A percentile compares a stretch with the other conserved stretches of the same genome.
Evolutionary conservation across 2,797 vertebrate genomes (phyloP).

Genomic region (Catamblyrhynchus diadema): DNA sequence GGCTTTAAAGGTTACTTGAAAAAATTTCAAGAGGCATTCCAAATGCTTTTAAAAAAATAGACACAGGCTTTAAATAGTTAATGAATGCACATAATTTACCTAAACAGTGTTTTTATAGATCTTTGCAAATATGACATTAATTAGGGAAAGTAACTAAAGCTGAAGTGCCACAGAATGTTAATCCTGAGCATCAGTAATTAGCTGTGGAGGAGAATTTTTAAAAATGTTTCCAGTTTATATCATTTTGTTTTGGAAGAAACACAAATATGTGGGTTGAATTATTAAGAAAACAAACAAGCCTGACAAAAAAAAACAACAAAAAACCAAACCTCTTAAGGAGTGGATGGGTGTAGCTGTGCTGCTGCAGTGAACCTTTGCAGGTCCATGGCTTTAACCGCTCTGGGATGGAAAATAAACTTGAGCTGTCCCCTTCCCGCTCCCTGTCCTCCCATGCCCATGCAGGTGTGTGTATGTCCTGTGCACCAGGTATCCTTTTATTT

Average conservation of each 20-base stretch:
- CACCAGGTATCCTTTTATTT: not conserved
- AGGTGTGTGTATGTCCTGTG: not conserved
- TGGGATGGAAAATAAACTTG: not conserved
- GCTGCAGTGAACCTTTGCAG: not conserved
- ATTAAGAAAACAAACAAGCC: constrained; percentile 22
- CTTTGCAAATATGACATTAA: constrained; percentile 68
- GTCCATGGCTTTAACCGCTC: not conserved
- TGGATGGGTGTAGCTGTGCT: not conserved
- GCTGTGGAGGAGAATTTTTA: constrained; percentile 31
- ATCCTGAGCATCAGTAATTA: constrained; percentile 62
- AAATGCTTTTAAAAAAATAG: not conserved
- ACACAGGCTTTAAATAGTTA: constrained; percentile 27
- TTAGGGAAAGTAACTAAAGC: constrained; percentile 64
- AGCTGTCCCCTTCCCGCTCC: accelerated
- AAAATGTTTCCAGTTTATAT: constrained; percentile 50
- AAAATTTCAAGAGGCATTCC: not conserved
- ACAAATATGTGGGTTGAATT: constrained; percentile 27
- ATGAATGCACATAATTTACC: constrained; percentile 48
- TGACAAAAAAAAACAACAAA: not conserved
- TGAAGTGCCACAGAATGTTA: constrained; percentile 64
- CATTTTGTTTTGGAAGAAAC: constrained; percentile 55
- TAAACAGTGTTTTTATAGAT: constrained; percentile 65
- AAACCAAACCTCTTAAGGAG: not conserved
- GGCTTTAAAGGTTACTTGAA: not conserved
- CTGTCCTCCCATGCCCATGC: accelerated